phyloP scores from a whole-genome alignment of 2,113 vertebrate genomes.

The Hypanus sabinus region DNA sequence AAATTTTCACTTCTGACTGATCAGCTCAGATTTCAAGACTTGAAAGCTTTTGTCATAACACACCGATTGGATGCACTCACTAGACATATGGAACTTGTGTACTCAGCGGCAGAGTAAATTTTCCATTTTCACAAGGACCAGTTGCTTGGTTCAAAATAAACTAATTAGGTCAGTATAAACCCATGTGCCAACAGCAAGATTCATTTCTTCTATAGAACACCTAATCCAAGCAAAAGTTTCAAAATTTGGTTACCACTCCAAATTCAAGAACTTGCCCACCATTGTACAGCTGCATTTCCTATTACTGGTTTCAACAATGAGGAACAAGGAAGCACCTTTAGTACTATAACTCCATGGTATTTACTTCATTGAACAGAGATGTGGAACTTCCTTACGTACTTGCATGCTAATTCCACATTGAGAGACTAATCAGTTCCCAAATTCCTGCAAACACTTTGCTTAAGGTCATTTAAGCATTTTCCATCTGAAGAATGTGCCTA shows the following conservation, averaged over 20 bases:
- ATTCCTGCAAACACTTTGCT: not conserved
- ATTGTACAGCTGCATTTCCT: not conserved
- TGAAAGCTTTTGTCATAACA: not conserved
- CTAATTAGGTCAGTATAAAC: not conserved
- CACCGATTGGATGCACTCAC: no score
- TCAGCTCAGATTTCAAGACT: not conserved
- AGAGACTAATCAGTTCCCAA: not conserved
- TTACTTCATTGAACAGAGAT: not conserved
- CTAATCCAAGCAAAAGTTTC: not conserved
- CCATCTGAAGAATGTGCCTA: not conserved
- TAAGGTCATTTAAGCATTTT: not conserved
- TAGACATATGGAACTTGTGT: not conserved
- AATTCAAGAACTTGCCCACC: not conserved
- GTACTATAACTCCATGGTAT: not conserved
- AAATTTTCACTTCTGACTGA: not conserved
- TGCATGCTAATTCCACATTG: conserved; percentile 2
- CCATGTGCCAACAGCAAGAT: not conserved
- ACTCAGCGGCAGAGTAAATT: not conserved
- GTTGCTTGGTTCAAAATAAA: not conserved
- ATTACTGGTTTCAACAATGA: not conserved
- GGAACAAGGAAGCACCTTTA: not conserved
- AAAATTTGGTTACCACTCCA: not conserved
- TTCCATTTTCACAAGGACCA: not conserved
- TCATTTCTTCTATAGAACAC: not conserved
- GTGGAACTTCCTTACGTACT: not conserved